These are phyloP conservation scores for Etia nguti DNA, from an alignment of 2,113 vertebrate species.

Conservation along the genomic window DNA sequence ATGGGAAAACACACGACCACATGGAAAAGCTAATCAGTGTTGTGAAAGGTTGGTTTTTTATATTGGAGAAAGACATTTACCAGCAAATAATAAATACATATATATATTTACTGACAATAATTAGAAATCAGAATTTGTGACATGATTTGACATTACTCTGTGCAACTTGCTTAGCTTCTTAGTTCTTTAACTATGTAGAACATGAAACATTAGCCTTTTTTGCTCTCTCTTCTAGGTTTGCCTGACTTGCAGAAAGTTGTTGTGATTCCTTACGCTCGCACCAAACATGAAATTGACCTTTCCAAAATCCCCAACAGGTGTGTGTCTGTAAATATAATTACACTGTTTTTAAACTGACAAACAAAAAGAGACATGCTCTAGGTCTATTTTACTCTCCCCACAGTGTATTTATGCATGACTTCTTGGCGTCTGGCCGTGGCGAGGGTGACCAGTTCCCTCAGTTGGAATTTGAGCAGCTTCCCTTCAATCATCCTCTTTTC, in stretches of 20 bases:
- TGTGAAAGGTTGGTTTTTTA: conserved; percentile 77
- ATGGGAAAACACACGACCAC: conserved; percentile 87
- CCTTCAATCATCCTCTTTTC: conserved; percentile 90
- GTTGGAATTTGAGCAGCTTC: conserved; percentile 96
- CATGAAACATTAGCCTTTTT: background rate
- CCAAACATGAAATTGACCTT: conserved; percentile 83
- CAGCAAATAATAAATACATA: background rate
- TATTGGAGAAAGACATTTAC: background rate
- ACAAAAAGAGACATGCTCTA: background rate
- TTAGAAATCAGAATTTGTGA: background rate
- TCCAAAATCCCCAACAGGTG: conserved; percentile 86
- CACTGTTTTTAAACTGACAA: background rate
- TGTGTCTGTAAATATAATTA: background rate
- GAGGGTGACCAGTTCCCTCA: conserved; percentile 84
- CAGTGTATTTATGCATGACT: conserved; percentile 90
- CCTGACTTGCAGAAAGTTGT: conserved; percentile 88
- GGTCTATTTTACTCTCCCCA: background rate
- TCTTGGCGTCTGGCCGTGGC: conserved; percentile 75
- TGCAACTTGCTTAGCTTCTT: rapidly evolving
- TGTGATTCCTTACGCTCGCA: conserved; percentile 83
- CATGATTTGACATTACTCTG: background rate
- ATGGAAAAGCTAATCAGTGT: conserved; percentile 89
- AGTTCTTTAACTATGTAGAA: background rate
- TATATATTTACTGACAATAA: background rate
- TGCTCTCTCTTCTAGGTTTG: conserved; percentile 70